Conservation (phyloP, 2,113 vertebrate species). For the Nansenia antarctica region DNA sequence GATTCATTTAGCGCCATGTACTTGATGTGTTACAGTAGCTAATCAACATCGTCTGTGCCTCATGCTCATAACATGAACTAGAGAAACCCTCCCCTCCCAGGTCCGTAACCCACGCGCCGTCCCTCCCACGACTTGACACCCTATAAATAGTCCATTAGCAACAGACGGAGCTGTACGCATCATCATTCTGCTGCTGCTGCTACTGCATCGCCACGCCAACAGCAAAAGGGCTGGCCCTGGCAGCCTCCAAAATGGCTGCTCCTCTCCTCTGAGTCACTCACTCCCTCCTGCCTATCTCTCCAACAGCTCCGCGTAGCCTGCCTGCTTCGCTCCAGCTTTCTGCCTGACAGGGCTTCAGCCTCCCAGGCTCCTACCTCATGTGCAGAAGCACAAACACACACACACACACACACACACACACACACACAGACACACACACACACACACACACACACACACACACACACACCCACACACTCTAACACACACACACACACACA, state of each 20-base stretch:
- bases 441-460: background rate
- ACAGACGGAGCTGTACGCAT: constrained; percentile 13
- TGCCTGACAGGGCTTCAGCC: background rate
- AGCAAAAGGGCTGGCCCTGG: constrained; percentile 8
- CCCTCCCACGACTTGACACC: constrained; percentile 25
- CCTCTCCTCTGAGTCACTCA: background rate
- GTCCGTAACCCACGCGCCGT: constrained; percentile 18
- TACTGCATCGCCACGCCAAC: constrained; percentile 4
- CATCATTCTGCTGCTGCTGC: too few relatives aligned
- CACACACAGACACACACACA: background rate
- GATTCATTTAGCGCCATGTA: too few relatives aligned
- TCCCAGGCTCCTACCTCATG: background rate
- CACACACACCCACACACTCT: constrained; percentile 4
- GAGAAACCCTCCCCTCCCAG: constrained; percentile 19
- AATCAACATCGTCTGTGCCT: constrained; percentile 3
- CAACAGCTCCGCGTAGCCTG: background rate
- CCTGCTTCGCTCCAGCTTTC: too few relatives aligned
- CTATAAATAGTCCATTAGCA: constrained; percentile 53
- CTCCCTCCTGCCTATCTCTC: background rate
- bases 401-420: background rate
- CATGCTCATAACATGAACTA: constrained; percentile 8
- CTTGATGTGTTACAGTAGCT: too few relatives aligned
- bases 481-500: background rate
- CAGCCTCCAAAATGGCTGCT: constrained; percentile 32
- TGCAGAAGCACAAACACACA: background rate